Percentiles rank a stretch among this genome's conserved stretches.
Conservation (phyloP, 1,140 invertebrate species). For the Andricus grossulariae region DNA sequence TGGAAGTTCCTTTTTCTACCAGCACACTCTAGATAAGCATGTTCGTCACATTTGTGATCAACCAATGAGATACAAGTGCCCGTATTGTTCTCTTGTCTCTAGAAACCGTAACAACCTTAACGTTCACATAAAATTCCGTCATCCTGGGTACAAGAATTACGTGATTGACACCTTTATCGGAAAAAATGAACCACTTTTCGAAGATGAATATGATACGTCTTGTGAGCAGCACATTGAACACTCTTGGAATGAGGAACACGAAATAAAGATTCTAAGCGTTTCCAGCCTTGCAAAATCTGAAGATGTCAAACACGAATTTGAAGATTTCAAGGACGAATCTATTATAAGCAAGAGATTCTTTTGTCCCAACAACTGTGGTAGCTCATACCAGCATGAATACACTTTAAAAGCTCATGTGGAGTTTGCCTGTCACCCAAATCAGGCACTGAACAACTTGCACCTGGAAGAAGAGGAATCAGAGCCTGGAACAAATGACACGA, state of each 20-base stretch:
- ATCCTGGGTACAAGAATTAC: constrained; percentile 45
- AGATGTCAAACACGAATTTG: constrained; percentile 14
- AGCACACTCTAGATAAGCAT: constrained; percentile 50
- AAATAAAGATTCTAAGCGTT: constrained; percentile 4
- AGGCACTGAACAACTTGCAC: not conserved
- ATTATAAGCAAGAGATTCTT: not conserved
- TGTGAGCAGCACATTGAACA: not conserved
- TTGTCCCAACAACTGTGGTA: constrained; percentile 10
- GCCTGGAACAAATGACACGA: not conserved
- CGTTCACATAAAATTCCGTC: constrained; percentile 50
- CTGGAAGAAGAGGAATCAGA: constrained; percentile 15
- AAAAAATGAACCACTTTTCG: not conserved
- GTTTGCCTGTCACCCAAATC: not conserved
- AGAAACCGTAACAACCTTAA: constrained; percentile 59
- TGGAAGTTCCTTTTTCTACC: constrained; percentile 47
- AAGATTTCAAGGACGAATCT: not conserved
- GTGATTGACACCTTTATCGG: constrained; percentile 43
- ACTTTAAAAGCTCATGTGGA: not conserved
- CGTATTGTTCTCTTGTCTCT: constrained; percentile 64
- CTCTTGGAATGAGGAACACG: not conserved
- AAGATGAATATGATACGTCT: constrained; percentile 2
- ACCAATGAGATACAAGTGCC: constrained; percentile 76
- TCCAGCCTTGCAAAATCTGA: not conserved
- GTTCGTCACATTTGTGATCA: constrained; percentile 75
- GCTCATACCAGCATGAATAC: not conserved